Conservation (phyloP, 2,888 invertebrate genomes). For the Perithous albicinctus region DNA sequence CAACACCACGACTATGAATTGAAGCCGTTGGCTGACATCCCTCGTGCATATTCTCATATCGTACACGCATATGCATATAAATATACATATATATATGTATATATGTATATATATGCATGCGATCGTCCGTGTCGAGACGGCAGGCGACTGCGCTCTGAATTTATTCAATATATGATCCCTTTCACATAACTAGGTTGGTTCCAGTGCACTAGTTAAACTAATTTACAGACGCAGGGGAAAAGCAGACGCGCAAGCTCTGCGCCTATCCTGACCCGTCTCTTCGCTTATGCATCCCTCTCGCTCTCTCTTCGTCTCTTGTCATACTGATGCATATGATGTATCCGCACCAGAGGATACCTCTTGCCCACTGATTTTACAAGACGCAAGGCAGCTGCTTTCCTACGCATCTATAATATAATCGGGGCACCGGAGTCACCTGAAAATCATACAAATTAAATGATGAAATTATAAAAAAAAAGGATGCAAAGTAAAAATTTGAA, state of each 20-base stretch:
- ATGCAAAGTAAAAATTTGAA: no score
- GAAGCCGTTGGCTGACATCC: background rate
- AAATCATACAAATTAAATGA: no score
- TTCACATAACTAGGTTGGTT: conserved; percentile 78
- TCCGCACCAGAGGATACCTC: no score
- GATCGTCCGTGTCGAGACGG: conserved; percentile 10
- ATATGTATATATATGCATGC: background rate
- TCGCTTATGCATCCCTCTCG: background rate
- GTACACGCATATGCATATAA: background rate
- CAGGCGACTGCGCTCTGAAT: conserved; percentile 80
- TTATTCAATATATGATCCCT: conserved; percentile 79
- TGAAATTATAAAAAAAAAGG: no score
- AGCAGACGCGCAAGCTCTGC: background rate
- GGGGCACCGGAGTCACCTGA: no score
- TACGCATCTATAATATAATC: no score
- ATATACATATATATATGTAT: conserved; percentile 1
- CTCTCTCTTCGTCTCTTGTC: background rate
- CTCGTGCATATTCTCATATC: background rate
- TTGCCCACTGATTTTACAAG: background rate
- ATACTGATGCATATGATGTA: background rate
- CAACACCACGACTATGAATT: conserved; percentile 2
- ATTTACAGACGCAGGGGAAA: conserved; percentile 67
- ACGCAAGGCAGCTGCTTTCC: no score
- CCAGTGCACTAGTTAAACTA: conserved; percentile 73
- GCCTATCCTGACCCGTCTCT: background rate